Percentiles rank a stretch among this genome's conserved stretches.
phyloP scores from a whole-genome alignment of 2,797 vertebrate species.

The Setipinna tenuifilis region DNA sequence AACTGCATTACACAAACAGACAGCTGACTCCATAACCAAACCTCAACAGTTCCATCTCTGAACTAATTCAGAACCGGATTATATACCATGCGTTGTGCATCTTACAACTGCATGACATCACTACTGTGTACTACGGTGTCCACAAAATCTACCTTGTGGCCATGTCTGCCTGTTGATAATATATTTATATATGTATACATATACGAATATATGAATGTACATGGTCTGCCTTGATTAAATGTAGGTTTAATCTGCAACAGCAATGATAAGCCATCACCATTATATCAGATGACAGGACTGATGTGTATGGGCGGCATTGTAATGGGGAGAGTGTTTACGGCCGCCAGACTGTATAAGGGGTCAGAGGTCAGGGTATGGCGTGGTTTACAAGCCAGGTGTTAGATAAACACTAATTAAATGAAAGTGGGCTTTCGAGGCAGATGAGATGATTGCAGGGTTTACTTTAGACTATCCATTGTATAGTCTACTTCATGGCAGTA shows the following conservation, averaged over 20 bases:
- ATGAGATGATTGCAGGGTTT: background rate
- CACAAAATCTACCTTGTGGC: background rate
- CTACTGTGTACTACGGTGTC: background rate
- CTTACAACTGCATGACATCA: background rate
- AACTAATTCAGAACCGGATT: background rate
- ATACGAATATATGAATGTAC: too few relatives aligned
- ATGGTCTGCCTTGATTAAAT: background rate
- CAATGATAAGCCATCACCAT: background rate
- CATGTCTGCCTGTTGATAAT: background rate
- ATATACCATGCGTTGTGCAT: background rate
- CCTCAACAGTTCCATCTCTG: background rate
- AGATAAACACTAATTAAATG: slow-evolving; percentile 17
- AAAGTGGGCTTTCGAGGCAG: background rate
- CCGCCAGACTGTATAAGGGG: background rate
- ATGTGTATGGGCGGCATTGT: background rate
- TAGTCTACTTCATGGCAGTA: background rate
- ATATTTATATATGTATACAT: too few relatives aligned
- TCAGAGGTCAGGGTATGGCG: background rate
- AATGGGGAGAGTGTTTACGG: background rate
- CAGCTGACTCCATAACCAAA: background rate
- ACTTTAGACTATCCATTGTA: background rate
- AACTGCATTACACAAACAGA: background rate
- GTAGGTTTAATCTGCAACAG: slow-evolving; percentile 17
- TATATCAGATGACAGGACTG: background rate
- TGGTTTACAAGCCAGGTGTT: background rate